These are phyloP conservation scores for Acronicta aceris DNA, from an alignment of 2,888 invertebrate genomes.

Conservation along the genomic window DNA sequence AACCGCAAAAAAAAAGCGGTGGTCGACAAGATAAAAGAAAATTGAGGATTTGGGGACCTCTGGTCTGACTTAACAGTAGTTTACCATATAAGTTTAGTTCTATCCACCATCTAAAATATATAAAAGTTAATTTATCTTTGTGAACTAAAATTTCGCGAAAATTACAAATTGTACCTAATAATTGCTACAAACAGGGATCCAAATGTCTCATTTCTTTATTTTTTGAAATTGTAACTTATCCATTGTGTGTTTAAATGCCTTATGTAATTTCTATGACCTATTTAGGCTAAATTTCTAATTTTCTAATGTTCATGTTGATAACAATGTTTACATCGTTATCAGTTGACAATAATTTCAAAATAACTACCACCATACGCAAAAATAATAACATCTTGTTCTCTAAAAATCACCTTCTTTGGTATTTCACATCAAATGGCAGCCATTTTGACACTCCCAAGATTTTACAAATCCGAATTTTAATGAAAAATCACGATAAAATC, in stretches of 20 bases:
- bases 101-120: too few species aligned
- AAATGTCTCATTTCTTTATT: too few species aligned
- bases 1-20: too few species aligned
- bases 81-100: too few species aligned
- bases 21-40: too few species aligned
- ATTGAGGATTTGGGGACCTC: too few species aligned
- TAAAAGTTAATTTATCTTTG: too few species aligned
- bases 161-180: too few species aligned
- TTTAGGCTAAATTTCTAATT: constrained; percentile 6
- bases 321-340: constrained; percentile 67
- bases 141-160: too few species aligned
- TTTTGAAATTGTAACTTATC: too few species aligned
- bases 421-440: constrained; percentile 51
- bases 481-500: constrained; percentile 34
- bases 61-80: too few species aligned
- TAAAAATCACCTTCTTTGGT: constrained; percentile 32
- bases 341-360: constrained; percentile 54
- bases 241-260: constrained; percentile 8
- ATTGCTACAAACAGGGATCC: too few species aligned
- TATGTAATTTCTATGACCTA: constrained; percentile 38
- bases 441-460: constrained; percentile 54
- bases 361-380: constrained; percentile 55
- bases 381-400: constrained; percentile 28
- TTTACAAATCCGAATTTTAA: constrained; percentile 6
- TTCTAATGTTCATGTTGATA: constrained; percentile 21